phyloP scores from a whole-genome alignment of 2,888 invertebrate species.

The Emesis furor region DNA sequence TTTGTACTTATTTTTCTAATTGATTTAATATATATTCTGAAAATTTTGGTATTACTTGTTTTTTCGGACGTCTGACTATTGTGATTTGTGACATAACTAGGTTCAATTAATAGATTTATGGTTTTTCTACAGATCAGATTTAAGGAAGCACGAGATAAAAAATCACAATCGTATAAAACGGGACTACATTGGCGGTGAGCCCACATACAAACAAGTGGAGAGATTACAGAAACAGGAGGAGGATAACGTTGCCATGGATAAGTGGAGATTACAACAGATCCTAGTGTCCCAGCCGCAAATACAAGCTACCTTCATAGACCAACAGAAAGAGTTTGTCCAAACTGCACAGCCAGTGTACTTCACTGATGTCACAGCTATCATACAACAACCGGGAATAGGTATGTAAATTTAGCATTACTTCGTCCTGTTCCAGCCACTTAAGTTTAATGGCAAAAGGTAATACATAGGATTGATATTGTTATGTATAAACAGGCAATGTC shows the following conservation, averaged over 20 bases:
- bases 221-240: constrained; percentile 84
- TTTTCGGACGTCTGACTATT: too few species aligned
- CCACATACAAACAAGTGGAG: constrained; percentile 88
- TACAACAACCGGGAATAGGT: constrained; percentile 84
- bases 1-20: too few species aligned
- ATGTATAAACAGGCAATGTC: too few species aligned
- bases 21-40: too few species aligned
- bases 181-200: constrained; percentile 88
- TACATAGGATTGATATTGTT: too few species aligned
- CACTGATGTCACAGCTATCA: constrained; percentile 83
- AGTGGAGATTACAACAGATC: constrained; percentile 78
- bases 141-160: constrained; percentile 89
- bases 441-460: too few species aligned
- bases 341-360: constrained; percentile 83
- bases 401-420: constrained; percentile 51
- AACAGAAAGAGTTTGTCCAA: constrained; percentile 82
- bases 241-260: constrained; percentile 75
- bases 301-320: constrained; percentile 82
- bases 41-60: too few species aligned
- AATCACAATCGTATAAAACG: constrained; percentile 88
- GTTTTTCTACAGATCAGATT: constrained; percentile 82
- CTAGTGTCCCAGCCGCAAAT: constrained; percentile 74
- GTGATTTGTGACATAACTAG: too few species aligned
- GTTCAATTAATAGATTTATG: too few species aligned
- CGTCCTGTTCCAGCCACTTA: too few species aligned